Conservation (phyloP, 64 coral and sea anemone species). For the Dendrophyllia cribrosa region DNA sequence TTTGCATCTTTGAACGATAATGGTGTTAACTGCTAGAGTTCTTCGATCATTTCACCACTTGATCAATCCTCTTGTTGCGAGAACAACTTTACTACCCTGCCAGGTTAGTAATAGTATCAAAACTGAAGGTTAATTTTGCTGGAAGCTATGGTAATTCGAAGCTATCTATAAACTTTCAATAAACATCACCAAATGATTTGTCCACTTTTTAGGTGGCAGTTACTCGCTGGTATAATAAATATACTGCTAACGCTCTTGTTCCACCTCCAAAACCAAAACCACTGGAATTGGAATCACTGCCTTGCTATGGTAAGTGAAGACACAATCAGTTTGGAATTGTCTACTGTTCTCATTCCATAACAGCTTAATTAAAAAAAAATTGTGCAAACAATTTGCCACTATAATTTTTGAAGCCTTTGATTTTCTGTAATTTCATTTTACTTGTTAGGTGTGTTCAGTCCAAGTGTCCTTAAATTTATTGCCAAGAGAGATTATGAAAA, state of each 20-base stretch:
- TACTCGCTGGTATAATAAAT: slow-evolving; percentile 24
- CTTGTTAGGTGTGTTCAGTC: slow-evolving; percentile 71
- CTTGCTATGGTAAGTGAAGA: slow-evolving; percentile 47
- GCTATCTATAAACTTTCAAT: too few relatives aligned
- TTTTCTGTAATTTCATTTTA: not conserved
- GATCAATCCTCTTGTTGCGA: not conserved
- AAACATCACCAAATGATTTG: too few relatives aligned
- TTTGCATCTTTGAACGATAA: not conserved
- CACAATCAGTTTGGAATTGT: not conserved
- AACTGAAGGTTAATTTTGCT: not conserved
- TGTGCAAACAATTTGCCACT: too few relatives aligned
- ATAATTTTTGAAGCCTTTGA: too few relatives aligned
- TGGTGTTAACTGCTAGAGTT: not conserved
- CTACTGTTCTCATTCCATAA: too few relatives aligned
- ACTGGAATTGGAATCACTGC: slow-evolving; percentile 39
- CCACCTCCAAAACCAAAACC: slow-evolving; percentile 33
- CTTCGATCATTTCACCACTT: not conserved
- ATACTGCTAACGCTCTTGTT: slow-evolving; percentile 32
- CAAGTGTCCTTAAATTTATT: slow-evolving; percentile 88
- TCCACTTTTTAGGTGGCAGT: not conserved
- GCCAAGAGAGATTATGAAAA: slow-evolving; percentile 90
- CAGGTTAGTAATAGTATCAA: not conserved
- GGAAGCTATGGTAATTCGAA: too few relatives aligned
- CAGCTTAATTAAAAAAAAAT: too few relatives aligned
- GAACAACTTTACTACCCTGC: not conserved